Evolutionary conservation across 2,888 invertebrate species (phyloP).

Genomic region (Isotomurus palustris): DNA sequence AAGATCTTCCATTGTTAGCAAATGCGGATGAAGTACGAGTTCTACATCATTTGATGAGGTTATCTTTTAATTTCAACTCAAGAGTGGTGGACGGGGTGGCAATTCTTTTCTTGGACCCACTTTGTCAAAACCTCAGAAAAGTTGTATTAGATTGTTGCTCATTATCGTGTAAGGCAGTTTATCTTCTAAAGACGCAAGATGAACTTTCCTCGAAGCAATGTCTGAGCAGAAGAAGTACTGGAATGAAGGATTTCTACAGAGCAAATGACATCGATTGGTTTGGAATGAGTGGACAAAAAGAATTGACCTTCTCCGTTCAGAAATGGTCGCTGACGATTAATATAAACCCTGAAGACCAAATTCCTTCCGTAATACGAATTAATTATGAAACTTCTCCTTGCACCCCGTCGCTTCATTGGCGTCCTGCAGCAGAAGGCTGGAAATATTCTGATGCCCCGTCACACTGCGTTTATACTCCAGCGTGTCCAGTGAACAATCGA

Average conservation of each 20-base stretch:
- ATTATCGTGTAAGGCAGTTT: slow-evolving; percentile 25
- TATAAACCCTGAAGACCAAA: slow-evolving; percentile 14
- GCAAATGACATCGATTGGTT: slow-evolving; percentile 8
- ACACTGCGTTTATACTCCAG: slow-evolving; percentile 50
- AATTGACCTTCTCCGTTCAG: slow-evolving; percentile 33
- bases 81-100: slow-evolving; percentile 37
- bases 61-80: slow-evolving; percentile 38
- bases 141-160: slow-evolving; percentile 41
- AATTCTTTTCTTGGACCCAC: slow-evolving; percentile 39
- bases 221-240: background rate
- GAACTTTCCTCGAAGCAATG: slow-evolving; percentile 1
- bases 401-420: slow-evolving; percentile 43
- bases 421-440: slow-evolving; percentile 20
- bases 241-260: slow-evolving; percentile 17
- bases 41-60: slow-evolving; percentile 46
- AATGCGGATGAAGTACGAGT: slow-evolving; percentile 46
- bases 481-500: slow-evolving; percentile 52
- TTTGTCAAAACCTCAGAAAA: background rate
- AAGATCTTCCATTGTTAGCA: slow-evolving; percentile 43
- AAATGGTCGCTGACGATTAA: slow-evolving; percentile 46
- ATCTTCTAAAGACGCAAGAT: background rate
- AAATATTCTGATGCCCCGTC: slow-evolving; percentile 5
- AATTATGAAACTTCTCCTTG: slow-evolving; percentile 40
- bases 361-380: slow-evolving; percentile 43
- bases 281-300: background rate